Evolutionary conservation across 2,888 invertebrate genomes (phyloP), one percentile per base, ranked within the genome.

Genomic region (Agrotis ipsilon): DNA sequence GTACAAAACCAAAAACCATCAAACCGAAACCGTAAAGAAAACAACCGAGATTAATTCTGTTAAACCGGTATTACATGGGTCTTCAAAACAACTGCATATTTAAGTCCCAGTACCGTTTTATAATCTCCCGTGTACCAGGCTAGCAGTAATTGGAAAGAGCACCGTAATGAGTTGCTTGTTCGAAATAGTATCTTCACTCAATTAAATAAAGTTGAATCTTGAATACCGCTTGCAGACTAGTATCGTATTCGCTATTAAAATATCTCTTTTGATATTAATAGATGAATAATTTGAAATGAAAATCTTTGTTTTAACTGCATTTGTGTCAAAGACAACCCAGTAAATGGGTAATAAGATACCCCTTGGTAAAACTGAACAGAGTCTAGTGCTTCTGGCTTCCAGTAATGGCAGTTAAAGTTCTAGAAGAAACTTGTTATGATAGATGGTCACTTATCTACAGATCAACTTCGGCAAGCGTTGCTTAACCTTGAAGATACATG

Each of bases 81-180:
- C 14, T 58, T 52, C 45, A 60, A 55, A 65, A 74, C 24, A 46
- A 69, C 21, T 19, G 46, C 51, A 69, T 65, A 27, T 32, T 19
- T 51, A 43, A 48, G 11, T 55, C 24, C 24, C 24, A 62, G 49
- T 58, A 27, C 48, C 4, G 52, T 51, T 65, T 43, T 67, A 49
- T 48, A 64, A 67, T 49, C 52, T 64, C 16, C n/a, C 49, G 19
- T 57, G 11, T 66, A 75, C 27, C 58, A 46, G 51, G 13, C 58
- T 21, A 52, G 19, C 43, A 57, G 60, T 75, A 75, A 80, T 78
- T 75, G 57, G 49, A 75, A 70, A 72, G 63, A 51, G 43, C 63
- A 63, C 14, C 11, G 45, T 67, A 75, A 75, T 75, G 55, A 70
- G 62, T 75, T 59, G 80, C 51, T 79, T 54, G 70, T 78, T 80